phyloP scores from a whole-genome alignment of 2,888 invertebrate species.

The Temnothorax ravouxi region DNA sequence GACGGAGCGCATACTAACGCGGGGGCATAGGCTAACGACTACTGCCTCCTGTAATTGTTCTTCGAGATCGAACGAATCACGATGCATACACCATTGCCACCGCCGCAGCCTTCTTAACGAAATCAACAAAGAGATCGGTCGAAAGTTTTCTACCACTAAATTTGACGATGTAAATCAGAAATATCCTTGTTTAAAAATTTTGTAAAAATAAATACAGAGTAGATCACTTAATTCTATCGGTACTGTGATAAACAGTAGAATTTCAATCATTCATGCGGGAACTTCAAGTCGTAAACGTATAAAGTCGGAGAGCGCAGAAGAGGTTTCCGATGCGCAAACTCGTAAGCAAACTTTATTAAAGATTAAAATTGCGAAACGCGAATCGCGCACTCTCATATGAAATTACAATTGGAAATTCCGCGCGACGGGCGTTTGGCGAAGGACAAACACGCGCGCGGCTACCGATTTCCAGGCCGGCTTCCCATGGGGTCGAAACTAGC shows the following conservation, averaged over 20 bases:
- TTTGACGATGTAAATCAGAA: neutral
- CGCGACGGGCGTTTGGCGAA: constrained; percentile 45
- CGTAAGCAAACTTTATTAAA: neutral
- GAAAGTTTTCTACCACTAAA: neutral
- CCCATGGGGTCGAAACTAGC: constrained; percentile 65
- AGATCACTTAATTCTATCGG: neutral
- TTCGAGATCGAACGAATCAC: constrained; percentile 78
- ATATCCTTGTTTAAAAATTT: neutral
- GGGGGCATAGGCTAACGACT: constrained; percentile 85
- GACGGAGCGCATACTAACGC: constrained; percentile 84
- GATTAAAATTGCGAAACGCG: constrained; percentile 36
- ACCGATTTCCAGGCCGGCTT: constrained; percentile 55
- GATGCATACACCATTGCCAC: constrained; percentile 63
- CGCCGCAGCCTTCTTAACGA: constrained; percentile 19
- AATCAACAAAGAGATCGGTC: neutral
- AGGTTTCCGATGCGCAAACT: neutral
- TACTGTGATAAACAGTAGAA: neutral
- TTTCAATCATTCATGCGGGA: neutral
- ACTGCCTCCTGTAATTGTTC: constrained; percentile 85
- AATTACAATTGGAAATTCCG: constrained; percentile 55
- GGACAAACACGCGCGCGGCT: constrained; percentile 54
- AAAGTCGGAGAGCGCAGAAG: too few relatives aligned
- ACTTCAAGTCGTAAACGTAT: too few relatives aligned
- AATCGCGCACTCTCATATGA: constrained; percentile 26
- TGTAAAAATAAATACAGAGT: neutral